A percentile compares a stretch with the other conserved stretches of the same genome.
These are phyloP conservation scores for Heliopora coerulea DNA, from an alignment of 92 coral and sea anemone genomes.

Conservation along the genomic window DNA sequence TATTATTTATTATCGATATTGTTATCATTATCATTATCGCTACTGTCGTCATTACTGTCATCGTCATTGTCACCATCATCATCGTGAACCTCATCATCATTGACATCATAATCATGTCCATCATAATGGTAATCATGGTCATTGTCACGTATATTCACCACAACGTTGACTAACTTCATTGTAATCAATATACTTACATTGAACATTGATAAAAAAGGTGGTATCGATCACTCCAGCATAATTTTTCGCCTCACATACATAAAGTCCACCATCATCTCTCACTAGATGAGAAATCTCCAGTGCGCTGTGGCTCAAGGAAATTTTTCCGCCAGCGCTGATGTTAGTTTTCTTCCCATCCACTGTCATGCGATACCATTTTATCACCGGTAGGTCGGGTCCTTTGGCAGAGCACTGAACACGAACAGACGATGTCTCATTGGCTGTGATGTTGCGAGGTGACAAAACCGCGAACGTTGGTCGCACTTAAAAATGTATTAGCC, in stretches of 20 bases:
- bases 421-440: conserved; percentile 56
- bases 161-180: not conserved
- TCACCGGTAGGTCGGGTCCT: conserved; percentile 74
- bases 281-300: not conserved
- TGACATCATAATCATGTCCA: not conserved
- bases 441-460: conserved; percentile 65
- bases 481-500: conserved; percentile 56
- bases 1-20: not conserved
- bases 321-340: not conserved
- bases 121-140: not conserved
- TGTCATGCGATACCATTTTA: conserved; percentile 66
- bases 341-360: not conserved
- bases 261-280: conserved; percentile 26
- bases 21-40: not conserved
- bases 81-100: not conserved
- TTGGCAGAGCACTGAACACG: conserved; percentile 58
- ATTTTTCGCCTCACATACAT: conserved; percentile 30
- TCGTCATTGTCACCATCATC: not conserved
- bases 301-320: not conserved
- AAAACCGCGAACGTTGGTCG: conserved; percentile 51
- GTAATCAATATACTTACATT: conserved; percentile 13
- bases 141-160: not conserved
- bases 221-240: conserved; percentile 24
- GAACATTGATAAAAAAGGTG: conserved; percentile 36
- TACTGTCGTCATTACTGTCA: not conserved